phyloP scores from a whole-genome alignment of 2,113 vertebrate species.

The Heterotilapia buettikoferi region DNA sequence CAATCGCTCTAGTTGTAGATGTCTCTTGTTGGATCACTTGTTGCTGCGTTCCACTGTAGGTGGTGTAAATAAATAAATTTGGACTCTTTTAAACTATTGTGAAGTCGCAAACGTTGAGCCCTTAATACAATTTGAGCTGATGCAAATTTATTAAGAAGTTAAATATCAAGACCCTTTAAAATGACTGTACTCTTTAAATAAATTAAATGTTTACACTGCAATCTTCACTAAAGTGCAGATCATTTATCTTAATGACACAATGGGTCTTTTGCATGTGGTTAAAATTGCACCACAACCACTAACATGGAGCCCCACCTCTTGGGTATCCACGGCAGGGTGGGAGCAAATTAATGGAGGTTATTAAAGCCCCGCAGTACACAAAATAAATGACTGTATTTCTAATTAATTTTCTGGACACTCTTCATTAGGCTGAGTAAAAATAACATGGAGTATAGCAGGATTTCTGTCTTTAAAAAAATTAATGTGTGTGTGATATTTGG shows the following conservation, averaged over 20 bases:
- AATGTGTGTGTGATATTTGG: not conserved
- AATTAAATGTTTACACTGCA: not conserved
- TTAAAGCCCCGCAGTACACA: conserved; percentile 1
- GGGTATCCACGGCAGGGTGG: not conserved
- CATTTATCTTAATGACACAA: not conserved
- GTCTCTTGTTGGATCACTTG: not conserved
- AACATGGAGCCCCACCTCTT: not conserved
- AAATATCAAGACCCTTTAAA: not conserved
- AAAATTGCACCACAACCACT: not conserved
- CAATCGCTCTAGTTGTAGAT: not conserved
- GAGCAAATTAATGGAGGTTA: conserved; percentile 1
- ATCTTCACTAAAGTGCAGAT: not conserved
- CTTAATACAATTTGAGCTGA: not conserved
- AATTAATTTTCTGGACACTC: conserved; percentile 1
- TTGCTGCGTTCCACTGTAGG: not conserved
- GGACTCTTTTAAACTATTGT: not conserved
- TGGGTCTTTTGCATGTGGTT: not conserved
- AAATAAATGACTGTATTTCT: not conserved
- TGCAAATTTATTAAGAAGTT: not conserved
- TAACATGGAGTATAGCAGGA: not conserved
- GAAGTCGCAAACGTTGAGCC: not conserved
- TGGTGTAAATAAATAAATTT: not conserved
- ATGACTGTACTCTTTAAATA: not conserved
- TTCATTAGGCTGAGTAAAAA: conserved; percentile 26
- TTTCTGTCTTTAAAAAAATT: not conserved